phyloP scores from a whole-genome alignment of 1,140 invertebrate genomes.

The Myzus persicae region DNA sequence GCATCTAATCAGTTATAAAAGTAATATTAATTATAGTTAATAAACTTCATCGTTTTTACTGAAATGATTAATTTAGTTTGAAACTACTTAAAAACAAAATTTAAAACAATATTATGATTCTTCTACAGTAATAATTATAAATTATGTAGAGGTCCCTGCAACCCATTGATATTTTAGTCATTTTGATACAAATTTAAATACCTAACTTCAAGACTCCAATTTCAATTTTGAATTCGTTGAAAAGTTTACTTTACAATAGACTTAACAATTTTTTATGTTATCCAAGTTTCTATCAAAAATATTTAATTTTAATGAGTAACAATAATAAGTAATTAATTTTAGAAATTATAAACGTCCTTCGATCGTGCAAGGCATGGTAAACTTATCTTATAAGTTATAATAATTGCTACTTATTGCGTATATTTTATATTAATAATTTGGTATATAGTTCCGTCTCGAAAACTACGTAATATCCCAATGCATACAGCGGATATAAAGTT shows the following conservation, averaged over 20 bases:
- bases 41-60: background rate
- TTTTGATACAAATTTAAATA: background rate
- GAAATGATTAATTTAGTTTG: background rate
- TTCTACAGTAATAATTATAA: background rate
- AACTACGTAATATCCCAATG: background rate
- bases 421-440: background rate
- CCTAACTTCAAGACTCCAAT: background rate
- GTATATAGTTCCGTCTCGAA: background rate
- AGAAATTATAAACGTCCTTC: background rate
- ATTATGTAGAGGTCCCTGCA: background rate
- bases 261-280: background rate
- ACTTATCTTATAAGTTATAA: background rate
- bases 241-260: background rate
- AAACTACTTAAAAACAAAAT: background rate
- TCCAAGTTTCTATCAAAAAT: background rate
- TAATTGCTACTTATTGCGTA: background rate
- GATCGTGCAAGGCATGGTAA: background rate
- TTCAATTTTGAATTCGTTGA: background rate
- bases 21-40: conserved; percentile 4
- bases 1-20: background rate
- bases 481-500: background rate
- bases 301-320: background rate
- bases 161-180: background rate
- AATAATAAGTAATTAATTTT: background rate
- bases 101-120: background rate